Evolutionary conservation across 2,888 invertebrate species (phyloP).

Genomic region (Cremastobaeus sp.): DNA sequence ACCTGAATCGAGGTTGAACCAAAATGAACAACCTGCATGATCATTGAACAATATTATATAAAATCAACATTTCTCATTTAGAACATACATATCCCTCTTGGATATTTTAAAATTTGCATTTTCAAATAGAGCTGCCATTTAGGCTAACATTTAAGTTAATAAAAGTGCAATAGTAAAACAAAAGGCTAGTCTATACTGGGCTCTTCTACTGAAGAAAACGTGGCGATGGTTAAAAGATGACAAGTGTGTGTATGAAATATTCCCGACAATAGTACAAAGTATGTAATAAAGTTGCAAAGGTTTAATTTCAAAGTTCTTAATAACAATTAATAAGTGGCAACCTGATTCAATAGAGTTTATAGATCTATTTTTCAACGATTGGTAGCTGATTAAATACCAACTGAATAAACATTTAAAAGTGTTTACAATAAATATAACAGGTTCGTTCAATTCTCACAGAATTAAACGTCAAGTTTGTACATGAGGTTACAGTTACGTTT

Average conservation of each 20-base stretch:
- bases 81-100: slow-evolving; percentile 13
- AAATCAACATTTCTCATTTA: slow-evolving; percentile 10
- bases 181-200: slow-evolving; percentile 30
- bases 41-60: slow-evolving; percentile 1
- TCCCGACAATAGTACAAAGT: too few species aligned
- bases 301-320: slow-evolving; percentile 8
- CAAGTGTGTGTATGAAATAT: slow-evolving; percentile 22
- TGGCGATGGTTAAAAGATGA: slow-evolving; percentile 29
- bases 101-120: slow-evolving; percentile 34
- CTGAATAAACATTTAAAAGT: slow-evolving; percentile 16
- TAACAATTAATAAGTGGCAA: slow-evolving; percentile 3
- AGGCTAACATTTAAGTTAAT: slow-evolving; percentile 29
- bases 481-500: background rate
- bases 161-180: slow-evolving; percentile 45
- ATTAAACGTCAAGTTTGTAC: too few species aligned
- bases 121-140: slow-evolving; percentile 28
- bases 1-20: slow-evolving; percentile 1
- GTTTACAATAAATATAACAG: slow-evolving; percentile 29
- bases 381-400: slow-evolving; percentile 6
- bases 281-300: slow-evolving; percentile 19
- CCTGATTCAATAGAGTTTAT: background rate
- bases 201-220: slow-evolving; percentile 20
- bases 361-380: slow-evolving; percentile 24
- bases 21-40: slow-evolving; percentile 6
- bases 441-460: slow-evolving; percentile 8